Evolutionary conservation across 2,888 invertebrate genomes (phyloP), one percentile per base, ranked within the genome.

Genomic region (Uropetala carovei): DNA sequence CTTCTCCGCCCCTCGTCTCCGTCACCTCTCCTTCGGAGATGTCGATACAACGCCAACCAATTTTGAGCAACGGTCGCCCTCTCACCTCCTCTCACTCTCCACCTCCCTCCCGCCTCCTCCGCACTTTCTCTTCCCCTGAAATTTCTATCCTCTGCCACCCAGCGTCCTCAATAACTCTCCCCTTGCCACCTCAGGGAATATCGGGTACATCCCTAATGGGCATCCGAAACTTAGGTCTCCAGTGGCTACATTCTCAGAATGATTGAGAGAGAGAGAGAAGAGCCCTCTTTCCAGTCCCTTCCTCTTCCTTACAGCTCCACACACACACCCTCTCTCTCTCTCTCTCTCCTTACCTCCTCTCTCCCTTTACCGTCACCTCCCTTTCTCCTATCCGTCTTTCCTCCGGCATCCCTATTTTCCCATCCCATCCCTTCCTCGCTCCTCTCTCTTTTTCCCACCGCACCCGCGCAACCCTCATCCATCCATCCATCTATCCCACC

Each of bases 1-100:
- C 83, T 18, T 16, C 16, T 18, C 13, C 18, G 9, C 13, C 82
- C 16, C n/a, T 27, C 83, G 1, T 56, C 57, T n/a, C 57, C n/a
- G 56, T 7, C 30, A 30, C 43, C 86, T 18, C 30, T 86, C 30
- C 59, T 43, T 86, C 60, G 30, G 60, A 86, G 30, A 64, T 89
- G 89, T 89, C 89, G 89, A 89, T 89, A 89, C 89, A 89, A 64
- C 89, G 27, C 86, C 86, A 60, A 68, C 89, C 89, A 89, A 89
- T 89, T 68, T 89, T 89, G 59, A n/a, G 64, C 89, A 11, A 58
- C 60, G 86, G 30, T 22, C 27, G 86, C 60, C 30, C 22, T 27
- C 60, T 64, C 60, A 16, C 58, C 59, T 85, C 13, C 56, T 58
- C 11, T 9, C 59, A 11, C 59, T 85, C 22, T 68, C 68, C 22